Conservation (phyloP, 2,113 vertebrate species). For the Cacatua alba region DNA sequence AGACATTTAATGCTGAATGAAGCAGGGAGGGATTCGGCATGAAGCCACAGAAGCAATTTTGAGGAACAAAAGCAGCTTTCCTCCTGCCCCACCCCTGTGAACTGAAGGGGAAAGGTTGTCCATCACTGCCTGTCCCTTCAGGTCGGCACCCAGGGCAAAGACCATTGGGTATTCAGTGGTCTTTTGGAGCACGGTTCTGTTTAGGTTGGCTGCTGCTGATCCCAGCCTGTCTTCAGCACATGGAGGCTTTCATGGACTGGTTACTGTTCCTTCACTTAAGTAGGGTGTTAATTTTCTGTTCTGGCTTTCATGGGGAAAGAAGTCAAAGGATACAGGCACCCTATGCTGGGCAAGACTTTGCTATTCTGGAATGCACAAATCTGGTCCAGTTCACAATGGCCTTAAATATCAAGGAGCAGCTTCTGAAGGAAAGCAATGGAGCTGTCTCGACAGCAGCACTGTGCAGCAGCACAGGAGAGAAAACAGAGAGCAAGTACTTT, state of each 20-base stretch:
- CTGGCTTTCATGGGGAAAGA: not conserved
- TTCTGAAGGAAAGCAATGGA: not conserved
- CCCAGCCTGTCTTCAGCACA: not conserved
- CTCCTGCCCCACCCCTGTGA: fast-evolving
- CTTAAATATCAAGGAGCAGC: not conserved
- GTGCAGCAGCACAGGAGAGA: not conserved
- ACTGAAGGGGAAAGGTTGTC: not conserved
- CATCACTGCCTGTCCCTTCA: fast-evolving
- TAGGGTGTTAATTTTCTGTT: not conserved
- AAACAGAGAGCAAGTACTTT: not conserved
- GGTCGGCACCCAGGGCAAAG: not conserved
- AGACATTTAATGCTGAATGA: not conserved
- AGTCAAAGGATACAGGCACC: not conserved
- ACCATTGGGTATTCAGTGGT: not conserved
- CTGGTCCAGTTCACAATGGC: not conserved
- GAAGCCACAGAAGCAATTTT: not conserved
- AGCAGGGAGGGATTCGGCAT: not conserved
- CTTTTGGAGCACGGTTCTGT: not conserved
- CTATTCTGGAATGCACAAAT: not conserved
- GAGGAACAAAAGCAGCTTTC: not conserved
- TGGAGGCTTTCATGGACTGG: not conserved
- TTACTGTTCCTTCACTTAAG: not conserved
- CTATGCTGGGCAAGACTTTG: not conserved
- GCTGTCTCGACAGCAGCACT: not conserved
- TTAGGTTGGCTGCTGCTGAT: not conserved